phyloP scores from a whole-genome alignment of 1,140 invertebrate genomes.

The Platyscapa corneri region DNA sequence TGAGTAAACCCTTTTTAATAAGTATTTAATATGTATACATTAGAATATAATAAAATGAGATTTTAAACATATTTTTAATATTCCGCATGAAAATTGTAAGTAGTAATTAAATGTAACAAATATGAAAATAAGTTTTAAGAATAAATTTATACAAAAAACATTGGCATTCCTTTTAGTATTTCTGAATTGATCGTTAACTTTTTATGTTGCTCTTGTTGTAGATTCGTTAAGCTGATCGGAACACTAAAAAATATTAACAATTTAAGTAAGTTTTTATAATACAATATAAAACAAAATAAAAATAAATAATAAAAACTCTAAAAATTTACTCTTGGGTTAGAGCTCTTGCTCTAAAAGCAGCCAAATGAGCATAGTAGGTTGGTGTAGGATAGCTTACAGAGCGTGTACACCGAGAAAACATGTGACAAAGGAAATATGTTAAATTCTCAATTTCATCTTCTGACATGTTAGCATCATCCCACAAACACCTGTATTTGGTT shows the following conservation, averaged over 20 bases:
- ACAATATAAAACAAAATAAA: slow-evolving; percentile 21
- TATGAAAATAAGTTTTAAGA: not conserved
- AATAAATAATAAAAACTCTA: no score
- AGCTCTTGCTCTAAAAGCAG: slow-evolving; percentile 83
- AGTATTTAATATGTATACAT: no score
- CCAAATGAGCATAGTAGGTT: slow-evolving; percentile 95
- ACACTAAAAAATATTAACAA: slow-evolving; percentile 55
- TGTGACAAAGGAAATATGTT: slow-evolving; percentile 91
- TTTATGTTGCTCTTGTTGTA: slow-evolving; percentile 56
- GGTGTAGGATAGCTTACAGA: slow-evolving; percentile 94
- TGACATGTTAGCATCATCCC: slow-evolving; percentile 84
- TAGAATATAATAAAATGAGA: no score
- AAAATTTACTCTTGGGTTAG: slow-evolving; percentile 75
- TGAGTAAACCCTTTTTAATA: no score
- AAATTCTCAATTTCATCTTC: slow-evolving; percentile 88
- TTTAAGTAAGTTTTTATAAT: not conserved
- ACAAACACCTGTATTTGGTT: slow-evolving; percentile 90
- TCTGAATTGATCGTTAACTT: slow-evolving; percentile 54
- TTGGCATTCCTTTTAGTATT: slow-evolving; percentile 59
- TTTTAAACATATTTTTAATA: no score
- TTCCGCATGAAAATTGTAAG: no score
- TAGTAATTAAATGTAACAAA: not conserved
- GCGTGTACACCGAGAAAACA: slow-evolving; percentile 90
- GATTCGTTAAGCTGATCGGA: slow-evolving; percentile 51
- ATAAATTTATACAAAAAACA: slow-evolving; percentile 70